phyloP scores from a whole-genome alignment of 2,113 vertebrate genomes.

The Tenrec ecaudatus region DNA sequence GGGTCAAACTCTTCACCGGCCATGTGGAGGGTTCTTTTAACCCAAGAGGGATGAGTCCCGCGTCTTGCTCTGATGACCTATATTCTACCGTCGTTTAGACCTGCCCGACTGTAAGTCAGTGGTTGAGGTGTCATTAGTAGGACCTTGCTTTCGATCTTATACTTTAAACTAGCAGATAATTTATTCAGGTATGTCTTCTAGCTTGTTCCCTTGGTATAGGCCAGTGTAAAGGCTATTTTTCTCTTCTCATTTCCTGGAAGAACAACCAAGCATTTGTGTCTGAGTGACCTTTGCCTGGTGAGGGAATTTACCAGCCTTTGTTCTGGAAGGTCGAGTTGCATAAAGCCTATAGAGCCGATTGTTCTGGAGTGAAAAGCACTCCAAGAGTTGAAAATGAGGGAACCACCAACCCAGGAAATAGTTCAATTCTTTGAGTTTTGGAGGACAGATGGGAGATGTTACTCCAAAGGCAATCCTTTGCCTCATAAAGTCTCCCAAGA shows the following conservation, averaged over 20 bases:
- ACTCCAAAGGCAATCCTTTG: background rate
- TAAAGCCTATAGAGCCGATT: background rate
- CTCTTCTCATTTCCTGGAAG: background rate
- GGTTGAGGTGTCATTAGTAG: background rate
- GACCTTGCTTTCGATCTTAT: background rate
- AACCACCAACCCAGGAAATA: background rate
- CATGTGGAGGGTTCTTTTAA: background rate
- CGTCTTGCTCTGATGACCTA: background rate
- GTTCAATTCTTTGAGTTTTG: background rate
- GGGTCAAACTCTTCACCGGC: background rate
- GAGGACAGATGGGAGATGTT: background rate
- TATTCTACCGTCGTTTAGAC: background rate
- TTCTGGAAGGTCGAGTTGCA: conserved; percentile 42
- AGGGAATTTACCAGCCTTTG: conserved; percentile 52
- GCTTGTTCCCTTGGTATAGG: background rate
- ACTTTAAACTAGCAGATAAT: conserved; percentile 5
- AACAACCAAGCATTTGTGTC: conserved; percentile 39
- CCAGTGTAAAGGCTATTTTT: conserved; percentile 32
- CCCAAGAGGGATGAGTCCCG: background rate
- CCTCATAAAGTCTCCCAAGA: background rate
- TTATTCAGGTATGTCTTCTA: conserved; percentile 27
- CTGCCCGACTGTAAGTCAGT: background rate
- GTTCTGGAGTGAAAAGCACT: background rate
- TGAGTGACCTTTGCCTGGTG: conserved; percentile 12
- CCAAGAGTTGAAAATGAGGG: background rate